Evolutionary conservation across 2,888 invertebrate species (phyloP).

Genomic region (Philhelius pedissequus): DNA sequence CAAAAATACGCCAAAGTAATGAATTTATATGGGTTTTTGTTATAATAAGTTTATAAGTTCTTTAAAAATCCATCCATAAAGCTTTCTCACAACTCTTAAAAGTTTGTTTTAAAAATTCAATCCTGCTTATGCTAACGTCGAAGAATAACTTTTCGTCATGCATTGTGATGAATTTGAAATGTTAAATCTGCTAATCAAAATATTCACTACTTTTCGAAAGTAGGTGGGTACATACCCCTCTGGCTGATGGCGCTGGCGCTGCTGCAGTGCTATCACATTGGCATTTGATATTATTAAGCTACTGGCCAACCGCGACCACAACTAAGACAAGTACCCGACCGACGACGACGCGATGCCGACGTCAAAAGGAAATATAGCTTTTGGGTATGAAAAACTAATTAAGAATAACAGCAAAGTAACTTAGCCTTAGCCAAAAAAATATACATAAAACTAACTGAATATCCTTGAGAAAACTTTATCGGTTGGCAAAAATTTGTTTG

Average conservation of each 20-base stretch:
- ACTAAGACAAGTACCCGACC: not conserved
- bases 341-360: not conserved
- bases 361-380: constrained; percentile 8
- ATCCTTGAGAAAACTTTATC: constrained; percentile 34
- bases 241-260: no score
- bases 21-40: not conserved
- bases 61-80: not conserved
- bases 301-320: not conserved
- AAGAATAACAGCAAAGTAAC: constrained; percentile 52
- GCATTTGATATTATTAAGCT: not conserved
- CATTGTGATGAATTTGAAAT: constrained; percentile 33
- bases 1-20: not conserved
- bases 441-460: constrained; percentile 31
- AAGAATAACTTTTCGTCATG: constrained; percentile 50
- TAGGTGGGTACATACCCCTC: not conserved
- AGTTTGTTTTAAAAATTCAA: not conserved
- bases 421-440: constrained; percentile 25
- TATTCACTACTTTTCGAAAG: not conserved
- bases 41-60: not conserved
- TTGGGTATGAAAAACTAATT: constrained; percentile 50
- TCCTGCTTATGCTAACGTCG: constrained; percentile 25
- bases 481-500: not conserved
- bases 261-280: not conserved
- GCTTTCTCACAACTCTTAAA: not conserved
- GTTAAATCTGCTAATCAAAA: constrained; percentile 8